phyloP scores from a whole-genome alignment of 2,797 vertebrate genomes.

The Rachycentron canadum region DNA sequence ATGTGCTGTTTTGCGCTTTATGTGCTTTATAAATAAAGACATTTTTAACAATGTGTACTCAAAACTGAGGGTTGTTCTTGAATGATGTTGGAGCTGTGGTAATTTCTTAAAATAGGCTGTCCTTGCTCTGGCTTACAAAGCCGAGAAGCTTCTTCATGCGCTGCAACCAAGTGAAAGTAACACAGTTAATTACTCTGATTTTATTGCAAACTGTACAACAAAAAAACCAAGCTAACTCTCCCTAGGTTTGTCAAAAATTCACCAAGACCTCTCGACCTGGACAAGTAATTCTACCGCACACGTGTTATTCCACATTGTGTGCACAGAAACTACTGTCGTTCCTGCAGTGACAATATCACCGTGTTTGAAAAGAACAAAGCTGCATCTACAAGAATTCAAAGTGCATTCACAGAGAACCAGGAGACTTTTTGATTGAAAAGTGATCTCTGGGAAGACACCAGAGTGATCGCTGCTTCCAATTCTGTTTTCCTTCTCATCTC shows the following conservation, averaged over 20 bases:
- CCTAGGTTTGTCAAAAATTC: background rate
- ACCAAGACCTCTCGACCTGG: background rate
- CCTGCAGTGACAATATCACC: background rate
- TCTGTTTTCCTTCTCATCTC: conserved; percentile 3
- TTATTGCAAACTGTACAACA: background rate
- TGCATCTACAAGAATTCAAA: conserved; percentile 20
- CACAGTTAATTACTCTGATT: too few relatives aligned
- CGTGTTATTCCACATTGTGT: background rate
- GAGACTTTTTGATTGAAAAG: conserved; percentile 32
- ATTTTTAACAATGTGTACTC: too few relatives aligned
- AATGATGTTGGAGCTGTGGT: too few relatives aligned
- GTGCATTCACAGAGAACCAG: background rate
- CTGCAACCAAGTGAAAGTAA: too few relatives aligned
- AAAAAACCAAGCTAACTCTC: background rate
- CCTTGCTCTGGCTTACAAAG: too few relatives aligned
- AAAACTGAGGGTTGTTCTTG: too few relatives aligned
- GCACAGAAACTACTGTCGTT: background rate
- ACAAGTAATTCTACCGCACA: background rate
- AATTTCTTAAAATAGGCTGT: too few relatives aligned
- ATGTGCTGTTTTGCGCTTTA: too few relatives aligned
- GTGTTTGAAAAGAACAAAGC: conserved; percentile 24
- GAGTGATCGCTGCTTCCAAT: background rate
- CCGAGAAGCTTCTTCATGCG: too few relatives aligned
- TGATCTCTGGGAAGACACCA: conserved; percentile 4
- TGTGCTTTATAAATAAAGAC: too few relatives aligned